A percentile compares a stretch with the other conserved stretches of the same genome.
These are phyloP conservation scores for Smittia sp. DNA, from an alignment of 2,888 invertebrate species.

Conservation along the genomic window DNA sequence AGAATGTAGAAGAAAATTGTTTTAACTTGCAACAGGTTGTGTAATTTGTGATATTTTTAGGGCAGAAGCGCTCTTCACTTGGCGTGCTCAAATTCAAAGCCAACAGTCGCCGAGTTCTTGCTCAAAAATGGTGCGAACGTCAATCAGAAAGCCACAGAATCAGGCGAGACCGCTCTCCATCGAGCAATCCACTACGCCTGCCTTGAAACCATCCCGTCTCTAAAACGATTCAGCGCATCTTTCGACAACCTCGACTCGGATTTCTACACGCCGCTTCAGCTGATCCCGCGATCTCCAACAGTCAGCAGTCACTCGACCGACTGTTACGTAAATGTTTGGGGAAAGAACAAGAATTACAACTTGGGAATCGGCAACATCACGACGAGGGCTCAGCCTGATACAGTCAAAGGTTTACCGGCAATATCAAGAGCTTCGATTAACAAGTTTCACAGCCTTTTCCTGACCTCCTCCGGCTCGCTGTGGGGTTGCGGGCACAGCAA, in stretches of 20 bases:
- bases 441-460: conserved; percentile 51
- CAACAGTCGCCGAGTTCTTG: conserved; percentile 70
- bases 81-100: conserved; percentile 71
- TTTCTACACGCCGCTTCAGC: conserved; percentile 47
- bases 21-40: neutral
- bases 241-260: conserved; percentile 50
- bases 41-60: conserved; percentile 47
- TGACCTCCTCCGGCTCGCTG: conserved; percentile 53
- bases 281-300: neutral
- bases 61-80: conserved; percentile 79
- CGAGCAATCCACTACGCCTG: conserved; percentile 80
- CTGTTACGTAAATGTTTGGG: conserved; percentile 69
- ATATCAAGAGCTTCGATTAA: conserved; percentile 58
- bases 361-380: conserved; percentile 72
- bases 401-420: conserved; percentile 63
- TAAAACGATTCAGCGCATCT: conserved; percentile 63
- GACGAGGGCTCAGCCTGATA: conserved; percentile 62
- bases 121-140: conserved; percentile 57
- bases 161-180: conserved; percentile 78
- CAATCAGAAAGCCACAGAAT: conserved; percentile 52
- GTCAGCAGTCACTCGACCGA: neutral
- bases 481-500: conserved; percentile 80
- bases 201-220: conserved; percentile 66
- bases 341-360: conserved; percentile 79
- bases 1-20: conserved; percentile 54